Conservation (phyloP, 2,113 vertebrate genomes). For the Odontesthes bonariensis region DNA sequence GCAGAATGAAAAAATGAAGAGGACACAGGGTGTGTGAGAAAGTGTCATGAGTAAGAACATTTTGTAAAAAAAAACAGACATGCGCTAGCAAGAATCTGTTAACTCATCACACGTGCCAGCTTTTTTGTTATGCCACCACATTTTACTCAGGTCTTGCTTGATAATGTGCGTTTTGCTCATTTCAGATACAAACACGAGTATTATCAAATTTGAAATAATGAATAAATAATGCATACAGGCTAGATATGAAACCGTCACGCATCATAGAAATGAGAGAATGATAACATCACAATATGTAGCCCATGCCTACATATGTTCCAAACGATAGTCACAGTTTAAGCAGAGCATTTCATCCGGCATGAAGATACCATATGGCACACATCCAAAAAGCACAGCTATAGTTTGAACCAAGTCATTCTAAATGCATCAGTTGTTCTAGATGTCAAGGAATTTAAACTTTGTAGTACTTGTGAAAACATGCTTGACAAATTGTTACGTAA, state of each 20-base stretch:
- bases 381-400: neutral
- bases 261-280: neutral
- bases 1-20: neutral
- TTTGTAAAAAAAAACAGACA: constrained; percentile 7
- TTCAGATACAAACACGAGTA: neutral
- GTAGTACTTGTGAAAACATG: neutral
- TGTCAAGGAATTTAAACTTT: too few species aligned
- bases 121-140: constrained; percentile 37
- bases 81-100: constrained; percentile 23
- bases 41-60: constrained; percentile 8
- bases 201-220: neutral
- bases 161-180: constrained; percentile 23
- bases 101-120: constrained; percentile 48
- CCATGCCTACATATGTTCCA: constrained; percentile 3
- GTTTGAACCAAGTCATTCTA: too few species aligned
- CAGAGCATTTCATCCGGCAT: neutral
- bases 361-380: constrained; percentile 13
- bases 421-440: too few species aligned
- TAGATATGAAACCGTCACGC: neutral
- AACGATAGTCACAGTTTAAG: neutral
- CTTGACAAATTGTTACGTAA: too few species aligned
- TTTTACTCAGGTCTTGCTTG: constrained; percentile 17
- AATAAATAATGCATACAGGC: neutral
- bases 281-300: neutral
- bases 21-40: constrained; percentile 6